A percentile compares a stretch with the other conserved stretches of the same genome.
phyloP scores from a whole-genome alignment of 2,113 vertebrate species.

The Centropus unirufus region DNA sequence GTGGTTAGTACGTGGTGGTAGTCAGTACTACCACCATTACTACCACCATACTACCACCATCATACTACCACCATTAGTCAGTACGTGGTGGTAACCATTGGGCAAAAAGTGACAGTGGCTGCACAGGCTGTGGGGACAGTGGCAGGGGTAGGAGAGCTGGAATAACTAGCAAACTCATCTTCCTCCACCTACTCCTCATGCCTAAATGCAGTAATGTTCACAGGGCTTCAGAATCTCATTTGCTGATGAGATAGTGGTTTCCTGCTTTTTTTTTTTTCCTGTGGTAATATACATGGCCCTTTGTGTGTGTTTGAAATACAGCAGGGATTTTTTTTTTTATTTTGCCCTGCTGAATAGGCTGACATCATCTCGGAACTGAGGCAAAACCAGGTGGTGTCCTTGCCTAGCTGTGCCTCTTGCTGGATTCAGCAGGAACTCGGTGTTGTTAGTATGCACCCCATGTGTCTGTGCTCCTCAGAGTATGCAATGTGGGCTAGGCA shows the following conservation, averaged over 20 bases:
- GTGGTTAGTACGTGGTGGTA: fast-evolving
- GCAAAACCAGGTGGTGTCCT: conserved; percentile 11
- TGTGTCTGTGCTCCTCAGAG: not conserved
- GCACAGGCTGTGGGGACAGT: not conserved
- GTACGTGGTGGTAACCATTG: fast-evolving
- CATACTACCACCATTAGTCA: too few relatives aligned
- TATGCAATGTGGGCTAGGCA: conserved; percentile 26
- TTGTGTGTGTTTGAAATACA: not conserved
- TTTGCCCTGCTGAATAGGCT: not conserved
- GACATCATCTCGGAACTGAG: not conserved
- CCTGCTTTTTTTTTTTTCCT: not conserved
- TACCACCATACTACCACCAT: too few relatives aligned
- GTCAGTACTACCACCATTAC: too few relatives aligned
- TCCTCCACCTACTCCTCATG: not conserved
- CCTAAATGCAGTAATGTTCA: not conserved
- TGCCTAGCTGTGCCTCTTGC: not conserved
- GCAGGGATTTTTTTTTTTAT: not conserved
- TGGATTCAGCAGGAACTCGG: not conserved
- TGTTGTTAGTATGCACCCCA: conserved; percentile 31
- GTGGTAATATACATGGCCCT: not conserved
- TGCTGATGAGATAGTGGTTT: not conserved
- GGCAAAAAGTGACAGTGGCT: not conserved
- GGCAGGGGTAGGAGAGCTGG: not conserved
- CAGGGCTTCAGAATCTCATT: not conserved
- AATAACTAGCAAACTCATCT: not conserved